Conservation (phyloP, 2,113 vertebrate species). For the Zosterops hypoxanthus region DNA sequence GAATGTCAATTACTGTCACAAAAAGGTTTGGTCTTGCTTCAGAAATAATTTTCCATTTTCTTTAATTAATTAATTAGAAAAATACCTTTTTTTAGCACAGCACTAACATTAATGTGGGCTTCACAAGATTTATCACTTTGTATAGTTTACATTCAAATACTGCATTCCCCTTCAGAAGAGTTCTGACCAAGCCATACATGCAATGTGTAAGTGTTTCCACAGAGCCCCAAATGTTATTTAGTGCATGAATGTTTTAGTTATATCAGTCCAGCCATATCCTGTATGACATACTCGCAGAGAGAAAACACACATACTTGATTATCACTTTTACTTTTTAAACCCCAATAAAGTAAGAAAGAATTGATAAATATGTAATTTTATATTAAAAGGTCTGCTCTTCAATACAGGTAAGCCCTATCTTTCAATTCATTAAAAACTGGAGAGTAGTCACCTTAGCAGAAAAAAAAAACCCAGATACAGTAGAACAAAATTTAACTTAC, state of each 20-base stretch:
- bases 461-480: background rate
- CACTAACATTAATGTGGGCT: background rate
- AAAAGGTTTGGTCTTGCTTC: background rate
- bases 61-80: background rate
- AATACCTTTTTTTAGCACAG: background rate
- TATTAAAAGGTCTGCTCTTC: background rate
- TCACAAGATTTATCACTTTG: background rate
- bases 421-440: background rate
- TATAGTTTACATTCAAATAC: background rate
- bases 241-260: background rate
- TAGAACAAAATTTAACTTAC: background rate
- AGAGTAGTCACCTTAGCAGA: background rate
- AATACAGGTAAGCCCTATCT: background rate
- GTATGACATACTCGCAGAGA: background rate
- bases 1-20: background rate
- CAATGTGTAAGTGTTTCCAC: background rate
- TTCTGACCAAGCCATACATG: background rate
- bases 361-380: background rate
- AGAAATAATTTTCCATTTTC: background rate
- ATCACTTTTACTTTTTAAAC: slow-evolving; percentile 21
- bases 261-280: background rate
- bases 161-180: background rate
- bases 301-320: background rate
- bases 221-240: background rate
- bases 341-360: slow-evolving; percentile 20